These are phyloP conservation scores for Tortrix viridana DNA, from an alignment of 2,888 invertebrate genomes.

Conservation along the genomic window DNA sequence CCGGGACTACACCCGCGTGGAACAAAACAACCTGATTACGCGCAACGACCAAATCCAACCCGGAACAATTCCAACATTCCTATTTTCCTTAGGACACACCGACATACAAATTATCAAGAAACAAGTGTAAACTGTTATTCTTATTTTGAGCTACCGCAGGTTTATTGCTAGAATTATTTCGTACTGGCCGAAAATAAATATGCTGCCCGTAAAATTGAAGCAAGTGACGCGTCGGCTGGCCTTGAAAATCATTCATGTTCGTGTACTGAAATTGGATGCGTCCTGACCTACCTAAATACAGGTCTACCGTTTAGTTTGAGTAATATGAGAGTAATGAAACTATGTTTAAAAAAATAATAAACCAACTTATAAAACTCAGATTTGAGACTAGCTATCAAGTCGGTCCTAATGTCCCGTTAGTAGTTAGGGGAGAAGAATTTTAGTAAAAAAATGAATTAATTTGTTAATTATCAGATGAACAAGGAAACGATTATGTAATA, in stretches of 20 bases:
- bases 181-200: conserved; percentile 8
- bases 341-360: too few species aligned
- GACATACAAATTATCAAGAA: not conserved
- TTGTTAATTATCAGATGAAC: conserved; percentile 31
- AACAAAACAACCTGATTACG: conserved; percentile 45
- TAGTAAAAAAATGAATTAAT: conserved; percentile 39
- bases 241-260: conserved; percentile 21
- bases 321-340: too few species aligned
- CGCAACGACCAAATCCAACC: conserved; percentile 5
- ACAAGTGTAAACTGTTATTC: conserved; percentile 2
- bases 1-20: conserved; percentile 87
- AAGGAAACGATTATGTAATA: conserved; percentile 22
- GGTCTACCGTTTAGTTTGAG: conserved; percentile 8
- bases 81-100: not conserved
- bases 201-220: conserved; percentile 5
- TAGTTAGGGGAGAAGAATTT: conserved; percentile 36
- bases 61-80: not conserved
- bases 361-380: not conserved
- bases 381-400: conserved; percentile 79
- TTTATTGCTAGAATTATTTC: not conserved
- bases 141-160: not conserved
- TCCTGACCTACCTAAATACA: conserved; percentile 29
- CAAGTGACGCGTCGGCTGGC: conserved; percentile 5
- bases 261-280: conserved; percentile 10
- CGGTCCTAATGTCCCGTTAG: conserved; percentile 51